Conservation (phyloP, 2,113 vertebrate species). For the Hystrix cristata region DNA sequence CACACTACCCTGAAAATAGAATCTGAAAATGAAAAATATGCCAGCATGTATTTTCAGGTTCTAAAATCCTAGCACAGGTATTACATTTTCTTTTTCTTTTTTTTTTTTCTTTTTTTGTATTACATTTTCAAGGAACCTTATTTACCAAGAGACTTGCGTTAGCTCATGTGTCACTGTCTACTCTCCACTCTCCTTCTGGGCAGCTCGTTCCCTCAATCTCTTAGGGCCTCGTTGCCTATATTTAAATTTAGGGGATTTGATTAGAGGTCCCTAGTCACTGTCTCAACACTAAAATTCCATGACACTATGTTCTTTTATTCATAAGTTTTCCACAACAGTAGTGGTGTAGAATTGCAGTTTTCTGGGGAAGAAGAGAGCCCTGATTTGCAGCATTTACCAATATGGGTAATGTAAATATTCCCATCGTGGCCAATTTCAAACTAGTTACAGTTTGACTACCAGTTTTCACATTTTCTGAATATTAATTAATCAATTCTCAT, state of each 20-base stretch:
- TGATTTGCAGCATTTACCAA: not conserved
- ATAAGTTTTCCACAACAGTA: not conserved
- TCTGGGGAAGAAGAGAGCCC: not conserved
- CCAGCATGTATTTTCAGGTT: not conserved
- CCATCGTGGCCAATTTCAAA: not conserved
- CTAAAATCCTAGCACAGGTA: not conserved
- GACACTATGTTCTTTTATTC: not conserved
- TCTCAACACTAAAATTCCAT: not conserved
- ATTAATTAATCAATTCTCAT: not conserved
- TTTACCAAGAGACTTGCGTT: not conserved
- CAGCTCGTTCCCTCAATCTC: not conserved
- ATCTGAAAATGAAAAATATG: constrained; percentile 2
- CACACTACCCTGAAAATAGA: not conserved
- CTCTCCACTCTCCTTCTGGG: not conserved
- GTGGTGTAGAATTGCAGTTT: not conserved
- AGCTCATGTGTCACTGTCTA: too few relatives aligned
- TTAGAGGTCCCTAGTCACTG: not conserved
- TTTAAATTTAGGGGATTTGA: not conserved
- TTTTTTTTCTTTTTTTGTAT: not conserved
- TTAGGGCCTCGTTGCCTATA: not conserved
- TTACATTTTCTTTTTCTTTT: not conserved
- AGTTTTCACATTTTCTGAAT: not conserved
- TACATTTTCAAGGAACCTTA: not conserved
- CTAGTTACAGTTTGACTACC: not conserved
- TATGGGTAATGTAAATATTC: not conserved